phyloP scores from a whole-genome alignment of 2,797 vertebrate genomes.

The Orientallactaga sibirica region DNA sequence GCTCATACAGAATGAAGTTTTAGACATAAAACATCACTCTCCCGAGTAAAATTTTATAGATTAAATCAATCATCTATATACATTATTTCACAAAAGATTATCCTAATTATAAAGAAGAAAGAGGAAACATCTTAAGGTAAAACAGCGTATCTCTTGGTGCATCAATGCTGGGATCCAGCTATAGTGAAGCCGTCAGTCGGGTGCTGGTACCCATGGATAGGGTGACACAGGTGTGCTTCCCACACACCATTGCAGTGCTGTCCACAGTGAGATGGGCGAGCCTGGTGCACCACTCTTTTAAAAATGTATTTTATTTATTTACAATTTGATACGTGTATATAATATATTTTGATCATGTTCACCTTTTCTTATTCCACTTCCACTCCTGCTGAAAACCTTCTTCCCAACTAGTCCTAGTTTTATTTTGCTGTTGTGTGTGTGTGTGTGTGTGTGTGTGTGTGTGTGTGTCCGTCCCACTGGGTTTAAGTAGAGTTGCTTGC shows the following conservation, averaged over 20 bases:
- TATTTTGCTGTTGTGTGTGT: too few relatives aligned
- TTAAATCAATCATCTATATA: background rate
- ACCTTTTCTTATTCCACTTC: too few relatives aligned
- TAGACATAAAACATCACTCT: background rate
- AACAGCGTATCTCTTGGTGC: background rate
- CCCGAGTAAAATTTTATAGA: background rate
- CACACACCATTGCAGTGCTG: rapidly evolving
- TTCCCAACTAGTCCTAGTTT: too few relatives aligned
- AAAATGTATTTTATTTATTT: background rate
- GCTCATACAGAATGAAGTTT: background rate
- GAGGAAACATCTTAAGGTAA: background rate
- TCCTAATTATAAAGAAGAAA: background rate
- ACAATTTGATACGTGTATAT: background rate
- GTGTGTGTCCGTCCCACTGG: too few relatives aligned
- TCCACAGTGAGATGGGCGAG: rapidly evolving
- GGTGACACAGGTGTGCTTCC: rapidly evolving
- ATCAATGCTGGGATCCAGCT: background rate
- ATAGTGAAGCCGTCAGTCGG: background rate
- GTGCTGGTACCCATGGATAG: background rate
- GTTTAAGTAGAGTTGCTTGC: too few relatives aligned
- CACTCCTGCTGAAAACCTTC: too few relatives aligned
- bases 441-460: too few relatives aligned
- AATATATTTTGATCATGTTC: too few relatives aligned
- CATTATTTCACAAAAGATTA: background rate
- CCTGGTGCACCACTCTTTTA: background rate